phyloP scores from a whole-genome alignment of 2,113 vertebrate species.

The Pomatorhinus ruficollis region DNA sequence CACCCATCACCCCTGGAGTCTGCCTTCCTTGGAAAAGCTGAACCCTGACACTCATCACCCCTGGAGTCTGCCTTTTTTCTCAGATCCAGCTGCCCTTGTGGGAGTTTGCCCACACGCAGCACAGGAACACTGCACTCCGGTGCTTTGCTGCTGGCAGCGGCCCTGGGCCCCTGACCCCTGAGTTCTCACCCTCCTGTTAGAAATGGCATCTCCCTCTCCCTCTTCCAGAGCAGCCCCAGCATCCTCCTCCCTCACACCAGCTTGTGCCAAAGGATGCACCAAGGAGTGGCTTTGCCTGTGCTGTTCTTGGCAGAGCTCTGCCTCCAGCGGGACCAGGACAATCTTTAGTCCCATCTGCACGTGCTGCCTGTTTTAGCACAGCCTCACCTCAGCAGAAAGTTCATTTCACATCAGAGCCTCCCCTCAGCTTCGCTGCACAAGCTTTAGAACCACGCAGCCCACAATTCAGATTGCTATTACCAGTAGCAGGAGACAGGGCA shows the following conservation, averaged over 20 bases:
- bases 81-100: fast-evolving
- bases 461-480: not conserved
- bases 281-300: fast-evolving
- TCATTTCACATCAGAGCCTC: not conserved
- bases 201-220: not conserved
- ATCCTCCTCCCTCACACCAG: not conserved
- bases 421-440: not conserved
- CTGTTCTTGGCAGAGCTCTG: not conserved
- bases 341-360: not conserved
- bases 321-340: not conserved
- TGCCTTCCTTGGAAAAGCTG: not conserved
- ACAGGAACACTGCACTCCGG: not conserved
- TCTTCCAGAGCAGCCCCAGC: not conserved
- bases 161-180: fast-evolving
- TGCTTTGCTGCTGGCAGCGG: fast-evolving
- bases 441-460: not conserved
- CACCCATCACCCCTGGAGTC: too few relatives aligned
- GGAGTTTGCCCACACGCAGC: not conserved
- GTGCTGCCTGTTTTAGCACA: not conserved
- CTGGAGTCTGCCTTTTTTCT: not conserved
- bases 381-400: not conserved
- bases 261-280: not conserved
- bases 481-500: not conserved
- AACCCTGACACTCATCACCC: too few relatives aligned
- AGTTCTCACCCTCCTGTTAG: not conserved